Evolutionary conservation across 2,113 vertebrate genomes (phyloP).

Genomic region (Nannobrachium achirus): DNA sequence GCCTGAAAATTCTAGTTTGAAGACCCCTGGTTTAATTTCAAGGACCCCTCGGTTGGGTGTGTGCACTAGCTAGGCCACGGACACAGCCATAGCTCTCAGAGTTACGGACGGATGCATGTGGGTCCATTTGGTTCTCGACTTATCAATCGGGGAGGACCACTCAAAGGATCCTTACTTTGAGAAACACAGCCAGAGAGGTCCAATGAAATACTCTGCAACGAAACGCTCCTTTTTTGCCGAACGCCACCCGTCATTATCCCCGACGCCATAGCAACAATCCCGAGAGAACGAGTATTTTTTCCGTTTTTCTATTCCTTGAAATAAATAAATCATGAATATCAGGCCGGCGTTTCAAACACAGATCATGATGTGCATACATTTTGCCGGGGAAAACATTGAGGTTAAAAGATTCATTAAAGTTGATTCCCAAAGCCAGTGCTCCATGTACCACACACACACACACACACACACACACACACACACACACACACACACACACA

Average conservation of each 20-base stretch:
- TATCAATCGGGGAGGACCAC: too few species aligned
- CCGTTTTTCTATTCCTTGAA: neutral
- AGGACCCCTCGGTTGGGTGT: too few species aligned
- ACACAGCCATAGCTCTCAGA: too few species aligned
- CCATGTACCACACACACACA: constrained; percentile 28
- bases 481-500: constrained; percentile 5
- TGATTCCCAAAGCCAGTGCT: constrained; percentile 52
- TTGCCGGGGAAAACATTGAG: constrained; percentile 55
- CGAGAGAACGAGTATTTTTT: neutral
- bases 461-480: constrained; percentile 4
- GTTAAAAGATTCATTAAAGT: constrained; percentile 66
- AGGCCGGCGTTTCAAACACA: constrained; percentile 32
- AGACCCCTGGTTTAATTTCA: neutral
- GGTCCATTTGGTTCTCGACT: too few species aligned
- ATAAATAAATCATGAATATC: constrained; percentile 63
- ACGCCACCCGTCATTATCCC: constrained; percentile 10
- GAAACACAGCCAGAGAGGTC: too few species aligned
- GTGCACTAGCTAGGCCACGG: too few species aligned
- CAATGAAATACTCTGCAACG: neutral
- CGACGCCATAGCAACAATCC: constrained; percentile 21
- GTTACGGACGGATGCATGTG: too few species aligned
- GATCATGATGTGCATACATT: constrained; percentile 54
- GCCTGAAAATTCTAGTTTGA: too few species aligned
- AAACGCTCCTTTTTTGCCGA: neutral
- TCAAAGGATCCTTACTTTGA: too few species aligned